Percentiles rank a stretch among this genome's conserved stretches.
These are phyloP conservation scores for Phoebastria nigripes DNA, from an alignment of 2,797 vertebrate species.

Conservation along the genomic window DNA sequence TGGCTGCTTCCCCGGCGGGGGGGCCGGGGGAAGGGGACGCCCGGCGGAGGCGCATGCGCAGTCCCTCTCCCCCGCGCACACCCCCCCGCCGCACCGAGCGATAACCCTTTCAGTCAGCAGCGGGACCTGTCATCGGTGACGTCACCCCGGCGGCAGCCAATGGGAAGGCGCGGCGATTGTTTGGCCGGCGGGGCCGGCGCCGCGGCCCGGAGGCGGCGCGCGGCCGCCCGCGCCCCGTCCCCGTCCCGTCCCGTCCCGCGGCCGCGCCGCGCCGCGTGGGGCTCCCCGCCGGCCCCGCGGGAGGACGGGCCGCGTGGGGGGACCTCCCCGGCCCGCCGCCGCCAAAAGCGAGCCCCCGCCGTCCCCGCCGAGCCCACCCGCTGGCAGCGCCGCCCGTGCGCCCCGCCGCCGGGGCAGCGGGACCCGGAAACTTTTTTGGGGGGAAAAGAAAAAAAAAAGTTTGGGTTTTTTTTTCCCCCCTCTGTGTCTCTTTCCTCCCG, in stretches of 20 bases:
- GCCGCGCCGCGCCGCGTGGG: slow-evolving; percentile 85
- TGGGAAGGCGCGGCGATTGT: slow-evolving; percentile 86
- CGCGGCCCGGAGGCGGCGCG: slow-evolving; percentile 89
- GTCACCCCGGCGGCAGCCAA: slow-evolving; percentile 88
- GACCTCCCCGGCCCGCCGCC: slow-evolving; percentile 48
- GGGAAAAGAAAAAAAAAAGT: slow-evolving; percentile 69
- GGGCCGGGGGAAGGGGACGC: not conserved
- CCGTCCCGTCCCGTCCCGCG: slow-evolving; percentile 79
- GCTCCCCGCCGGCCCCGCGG: not conserved
- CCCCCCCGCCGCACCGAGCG: not conserved
- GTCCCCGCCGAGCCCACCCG: not conserved
- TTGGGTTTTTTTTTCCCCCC: not conserved
- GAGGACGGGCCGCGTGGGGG: slow-evolving; percentile 79
- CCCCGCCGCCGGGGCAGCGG: not conserved
- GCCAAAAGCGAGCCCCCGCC: slow-evolving; percentile 55
- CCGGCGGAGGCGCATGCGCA: slow-evolving; percentile 81
- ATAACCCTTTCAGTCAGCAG: slow-evolving; percentile 81
- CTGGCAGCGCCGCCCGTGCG: not conserved
- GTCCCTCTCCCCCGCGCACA: slow-evolving; percentile 4
- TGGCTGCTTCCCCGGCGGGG: not conserved
- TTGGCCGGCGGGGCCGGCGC: slow-evolving; percentile 86
- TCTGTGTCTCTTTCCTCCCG: slow-evolving; percentile 71
- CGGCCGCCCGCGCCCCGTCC: slow-evolving; percentile 67
- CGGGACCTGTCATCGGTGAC: slow-evolving; percentile 90
- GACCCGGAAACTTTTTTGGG: slow-evolving; percentile 31